Evolutionary conservation across 2,113 vertebrate species (phyloP), one percentile per base, ranked within the genome.

Genomic region (Centrocercus urophasianus): DNA sequence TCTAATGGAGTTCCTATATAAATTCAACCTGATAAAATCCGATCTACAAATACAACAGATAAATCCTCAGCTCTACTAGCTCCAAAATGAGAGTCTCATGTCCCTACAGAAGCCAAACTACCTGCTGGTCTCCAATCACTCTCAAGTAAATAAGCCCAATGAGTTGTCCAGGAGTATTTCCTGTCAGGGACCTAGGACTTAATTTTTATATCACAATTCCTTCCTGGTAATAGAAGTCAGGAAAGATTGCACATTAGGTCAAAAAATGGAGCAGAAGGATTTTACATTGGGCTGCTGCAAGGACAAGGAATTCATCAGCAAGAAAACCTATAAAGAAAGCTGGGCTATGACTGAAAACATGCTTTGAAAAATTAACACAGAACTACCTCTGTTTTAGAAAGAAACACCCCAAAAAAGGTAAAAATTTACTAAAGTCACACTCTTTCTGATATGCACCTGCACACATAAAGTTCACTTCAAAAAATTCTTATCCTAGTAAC

Each of bases 191-290:
- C 22, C 28, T 42, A 85, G 38, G 64, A 88, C 86, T 82, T 92
- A 87, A 80, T 76, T 94, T 90, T 82, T 91, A 38, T 89, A 79
- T 70, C 69, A 38, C 69, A 76, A 76, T 76, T 87, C 67, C 52
- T 89, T 86, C 38, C 60, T 83, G 32, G 38, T 57, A 95, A 89
- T 81, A 34, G 78, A 92, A 89, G 52, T 60, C 64, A 61, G 52
- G 59, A 95, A 95, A 93, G 52, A 91, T 76, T 67, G 34, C 25
- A 74, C 64, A 56, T 82, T 85, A 80, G 57, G 52, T 30, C 38
- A 86, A 63, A 57, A 92, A 92, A 80, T n/a, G 59, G 50, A 91
- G 34, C 32, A 56, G 25, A 47, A 47, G 84, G 66, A 87, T 90
- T 92, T 84, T 85, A 43, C 30, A 79, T 14, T 70, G 60, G 48